These are phyloP conservation scores for Corvus moneduloides DNA, from an alignment of 2,113 vertebrate genomes.

Conservation along the genomic window DNA sequence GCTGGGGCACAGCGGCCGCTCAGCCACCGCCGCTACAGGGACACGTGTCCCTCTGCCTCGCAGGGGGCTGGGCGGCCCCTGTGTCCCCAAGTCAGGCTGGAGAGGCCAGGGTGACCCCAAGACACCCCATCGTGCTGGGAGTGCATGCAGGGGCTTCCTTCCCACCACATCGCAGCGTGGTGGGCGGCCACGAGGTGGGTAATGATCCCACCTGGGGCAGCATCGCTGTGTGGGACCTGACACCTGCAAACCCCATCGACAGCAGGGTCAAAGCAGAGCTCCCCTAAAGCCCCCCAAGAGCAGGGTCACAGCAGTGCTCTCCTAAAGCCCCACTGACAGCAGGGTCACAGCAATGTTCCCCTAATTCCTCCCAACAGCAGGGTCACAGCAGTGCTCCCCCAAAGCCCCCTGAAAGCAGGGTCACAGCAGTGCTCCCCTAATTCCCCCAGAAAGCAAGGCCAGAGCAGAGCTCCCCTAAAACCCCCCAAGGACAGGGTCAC, in stretches of 20 bases:
- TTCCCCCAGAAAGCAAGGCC: fast-evolving
- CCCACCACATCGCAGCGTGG: neutral
- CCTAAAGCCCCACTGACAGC: neutral
- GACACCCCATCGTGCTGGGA: fast-evolving
- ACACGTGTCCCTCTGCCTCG: fast-evolving
- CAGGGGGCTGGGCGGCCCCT: neutral
- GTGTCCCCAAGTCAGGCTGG: neutral
- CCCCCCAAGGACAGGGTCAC: neutral
- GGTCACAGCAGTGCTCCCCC: neutral
- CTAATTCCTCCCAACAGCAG: neutral
- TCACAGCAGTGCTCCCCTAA: neutral
- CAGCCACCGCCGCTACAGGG: fast-evolving
- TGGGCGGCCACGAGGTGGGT: neutral
- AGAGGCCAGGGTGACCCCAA: neutral
- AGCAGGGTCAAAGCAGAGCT: neutral
- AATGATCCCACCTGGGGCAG: neutral
- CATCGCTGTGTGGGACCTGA: fast-evolving
- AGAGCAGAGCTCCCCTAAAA: neutral
- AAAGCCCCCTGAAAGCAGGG: neutral
- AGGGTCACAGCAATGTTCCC: neutral
- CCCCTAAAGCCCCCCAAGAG: fast-evolving
- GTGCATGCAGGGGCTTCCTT: fast-evolving
- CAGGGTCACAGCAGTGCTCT: neutral
- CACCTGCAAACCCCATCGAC: neutral
- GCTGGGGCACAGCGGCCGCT: neutral